Percentiles rank a stretch among this genome's conserved stretches.
phyloP scores from a whole-genome alignment of 1,140 invertebrate genomes.

The Asbolus verrucosus region DNA sequence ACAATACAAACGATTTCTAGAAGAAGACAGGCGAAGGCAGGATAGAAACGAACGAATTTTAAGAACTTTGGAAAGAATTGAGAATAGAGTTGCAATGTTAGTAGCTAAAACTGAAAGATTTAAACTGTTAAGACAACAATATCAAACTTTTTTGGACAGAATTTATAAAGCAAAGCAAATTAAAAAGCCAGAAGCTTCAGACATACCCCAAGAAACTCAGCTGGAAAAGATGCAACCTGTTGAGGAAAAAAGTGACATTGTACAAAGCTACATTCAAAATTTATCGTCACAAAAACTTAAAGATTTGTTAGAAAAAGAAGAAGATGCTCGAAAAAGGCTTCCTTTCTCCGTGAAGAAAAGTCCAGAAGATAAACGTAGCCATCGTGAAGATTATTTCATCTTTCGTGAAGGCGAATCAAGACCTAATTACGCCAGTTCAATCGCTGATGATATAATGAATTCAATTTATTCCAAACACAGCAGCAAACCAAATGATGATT shows the following conservation, averaged over 20 bases:
- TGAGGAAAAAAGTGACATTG: slow-evolving; percentile 4
- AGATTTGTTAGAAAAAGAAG: slow-evolving; percentile 20
- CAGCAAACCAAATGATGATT: not conserved
- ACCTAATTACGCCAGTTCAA: slow-evolving; percentile 50
- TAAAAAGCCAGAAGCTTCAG: not conserved
- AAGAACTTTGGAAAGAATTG: slow-evolving; percentile 69
- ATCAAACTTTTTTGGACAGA: slow-evolving; percentile 52
- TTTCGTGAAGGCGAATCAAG: slow-evolving; percentile 9
- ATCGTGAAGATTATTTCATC: slow-evolving; percentile 10
- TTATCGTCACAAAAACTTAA: slow-evolving; percentile 17
- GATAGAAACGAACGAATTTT: slow-evolving; percentile 72
- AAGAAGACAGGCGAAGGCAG: slow-evolving; percentile 70
- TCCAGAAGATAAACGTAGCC: not conserved
- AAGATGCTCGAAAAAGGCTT: not conserved
- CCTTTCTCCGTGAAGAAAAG: not conserved
- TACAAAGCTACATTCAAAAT: slow-evolving; percentile 16
- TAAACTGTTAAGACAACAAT: slow-evolving; percentile 65
- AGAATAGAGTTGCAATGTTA: slow-evolving; percentile 69
- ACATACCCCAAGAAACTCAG: not conserved
- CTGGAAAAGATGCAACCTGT: not conserved
- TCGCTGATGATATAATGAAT: slow-evolving; percentile 57
- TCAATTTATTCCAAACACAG: slow-evolving; percentile 53
- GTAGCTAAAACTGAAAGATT: slow-evolving; percentile 72
- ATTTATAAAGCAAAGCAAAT: slow-evolving; percentile 21
- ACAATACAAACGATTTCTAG: slow-evolving; percentile 72